Base-by-base conservation (phyloP, 2,797 vertebrate species). In the Amblyopsis hoosieri region DNA sequence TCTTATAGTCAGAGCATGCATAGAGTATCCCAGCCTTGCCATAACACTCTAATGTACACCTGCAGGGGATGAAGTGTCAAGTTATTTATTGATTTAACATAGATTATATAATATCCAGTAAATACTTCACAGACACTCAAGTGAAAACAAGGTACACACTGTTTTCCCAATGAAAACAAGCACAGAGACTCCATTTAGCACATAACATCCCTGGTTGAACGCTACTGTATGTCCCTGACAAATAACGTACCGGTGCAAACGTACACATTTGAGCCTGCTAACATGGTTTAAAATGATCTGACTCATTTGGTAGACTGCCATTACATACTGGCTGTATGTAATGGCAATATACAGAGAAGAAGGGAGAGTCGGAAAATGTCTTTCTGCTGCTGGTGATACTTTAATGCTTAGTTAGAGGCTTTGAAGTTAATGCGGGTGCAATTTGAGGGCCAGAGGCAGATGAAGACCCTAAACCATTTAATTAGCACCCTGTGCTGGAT, bases 371-470 rank as follows among this genome's bases (percentile, higher is more conserved):
- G 45, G 50, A 54, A 55, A 29, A 15, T 12, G 61, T 74, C 14
- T 0, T 15, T 45, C 53, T 61, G 68, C 78, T 75, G 60, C 68
- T 75, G 69, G 54, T 72, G 66, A 15, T 55, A 76, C 74, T 84
- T 84, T 85, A 79, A 87, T 75, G 75, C 65, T 66, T 42, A 60
- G 15, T 66, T 33, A 60, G 15, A 69, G 69, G 72, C 79, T 87
- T 88, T 87, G 80, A 87, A 87, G 83, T 85, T 82, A 81, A 83
- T 81, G 71, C 77, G 82, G 75, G 83, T 84, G 83, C 69, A 85
- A 86, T 86, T 81, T 62, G 62, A 45, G 31, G 71, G 48, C 79
- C 56, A 7, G 58, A 75, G 71, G 78, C 82, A 64, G 49, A 79
- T 67, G 64, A 66, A 73, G 71, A 66, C 63, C 76, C 69, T 70